phyloP scores from a whole-genome alignment of 1,140 invertebrate species.

The Lepidostoma basale region DNA sequence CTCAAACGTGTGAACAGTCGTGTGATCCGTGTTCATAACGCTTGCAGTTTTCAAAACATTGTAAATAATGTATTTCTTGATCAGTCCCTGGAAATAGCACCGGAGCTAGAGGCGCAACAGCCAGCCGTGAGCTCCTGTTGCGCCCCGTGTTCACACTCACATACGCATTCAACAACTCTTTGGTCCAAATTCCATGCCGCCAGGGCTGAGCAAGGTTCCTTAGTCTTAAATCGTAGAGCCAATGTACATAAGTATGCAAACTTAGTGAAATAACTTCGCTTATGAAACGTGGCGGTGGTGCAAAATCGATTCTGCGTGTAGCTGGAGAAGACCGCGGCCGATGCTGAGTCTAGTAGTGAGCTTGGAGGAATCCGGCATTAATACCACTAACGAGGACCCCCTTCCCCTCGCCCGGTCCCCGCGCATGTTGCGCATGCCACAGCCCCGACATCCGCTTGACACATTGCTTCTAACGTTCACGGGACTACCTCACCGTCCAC shows the following conservation, averaged over 20 bases:
- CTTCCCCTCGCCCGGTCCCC: conserved; percentile 1
- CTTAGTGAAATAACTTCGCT: conserved; percentile 44
- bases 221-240: conserved; percentile 42
- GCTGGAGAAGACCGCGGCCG: conserved; percentile 22
- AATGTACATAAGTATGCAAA: conserved; percentile 44
- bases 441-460: conserved; percentile 1
- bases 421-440: conserved; percentile 25
- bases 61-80: conserved; percentile 56
- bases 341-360: conserved; percentile 27
- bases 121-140: not conserved
- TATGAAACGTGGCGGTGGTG: conserved; percentile 44
- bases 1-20: conserved; percentile 60
- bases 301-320: conserved; percentile 45
- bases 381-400: conserved; percentile 21
- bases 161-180: conserved; percentile 1
- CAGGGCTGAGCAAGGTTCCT: conserved; percentile 44
- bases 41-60: conserved; percentile 61
- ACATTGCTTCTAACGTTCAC: conserved; percentile 30
- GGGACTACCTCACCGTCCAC: not conserved
- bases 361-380: conserved; percentile 27
- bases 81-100: conserved; percentile 41
- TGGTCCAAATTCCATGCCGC: conserved; percentile 13
- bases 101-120: not conserved
- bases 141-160: conserved; percentile 18
- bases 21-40: conserved; percentile 60